Percentiles rank a stretch among this genome's conserved stretches.
Conservation (phyloP, 2,797 vertebrate species). For the Etheostoma perlongum region DNA sequence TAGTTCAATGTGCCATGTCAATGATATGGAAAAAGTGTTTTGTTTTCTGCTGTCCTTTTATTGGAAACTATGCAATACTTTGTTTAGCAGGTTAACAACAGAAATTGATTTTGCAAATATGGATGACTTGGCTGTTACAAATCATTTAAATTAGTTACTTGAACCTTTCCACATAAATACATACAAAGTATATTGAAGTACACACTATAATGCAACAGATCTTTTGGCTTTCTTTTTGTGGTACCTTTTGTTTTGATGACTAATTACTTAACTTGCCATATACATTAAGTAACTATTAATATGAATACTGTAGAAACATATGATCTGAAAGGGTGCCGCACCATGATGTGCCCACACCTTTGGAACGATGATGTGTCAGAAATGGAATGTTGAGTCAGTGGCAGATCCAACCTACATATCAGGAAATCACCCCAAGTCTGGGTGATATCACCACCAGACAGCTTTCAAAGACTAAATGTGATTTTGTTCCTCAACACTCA, state of each 20-base stretch:
- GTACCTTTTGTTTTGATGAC: background rate
- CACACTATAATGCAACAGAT: background rate
- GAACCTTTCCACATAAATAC: background rate
- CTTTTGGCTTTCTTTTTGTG: background rate
- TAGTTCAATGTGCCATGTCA: background rate
- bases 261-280: background rate
- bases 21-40: background rate
- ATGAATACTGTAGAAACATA: background rate
- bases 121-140: background rate
- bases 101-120: background rate
- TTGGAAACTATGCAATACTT: background rate
- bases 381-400: slow-evolving; percentile 37
- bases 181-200: background rate
- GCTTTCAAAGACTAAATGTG: background rate
- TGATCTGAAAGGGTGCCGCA: background rate
- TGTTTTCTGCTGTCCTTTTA: background rate
- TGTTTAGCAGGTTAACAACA: background rate
- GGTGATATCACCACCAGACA: background rate
- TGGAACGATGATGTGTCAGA: slow-evolving; percentile 26
- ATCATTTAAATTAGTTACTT: too few relatives aligned
- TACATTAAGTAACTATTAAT: background rate
- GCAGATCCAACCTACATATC: slow-evolving; percentile 17
- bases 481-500: background rate
- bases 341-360: slow-evolving; percentile 2
- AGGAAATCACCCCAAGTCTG: background rate